These are phyloP conservation scores for Oophaga pumilio DNA, from an alignment of 2,113 vertebrate genomes.

Conservation along the genomic window DNA sequence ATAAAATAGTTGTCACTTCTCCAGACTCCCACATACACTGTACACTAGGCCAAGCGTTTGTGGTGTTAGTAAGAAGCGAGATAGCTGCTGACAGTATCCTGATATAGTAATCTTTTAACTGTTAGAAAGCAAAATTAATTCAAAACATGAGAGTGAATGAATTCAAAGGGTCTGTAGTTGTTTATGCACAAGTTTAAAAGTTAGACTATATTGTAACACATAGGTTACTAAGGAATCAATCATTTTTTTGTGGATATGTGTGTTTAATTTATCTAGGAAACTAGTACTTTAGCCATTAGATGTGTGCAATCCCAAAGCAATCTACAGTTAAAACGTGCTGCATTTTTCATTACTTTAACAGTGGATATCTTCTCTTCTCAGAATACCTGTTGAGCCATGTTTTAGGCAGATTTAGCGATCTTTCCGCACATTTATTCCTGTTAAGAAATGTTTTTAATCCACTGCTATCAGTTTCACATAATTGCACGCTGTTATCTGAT, in stretches of 20 bases:
- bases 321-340: slow-evolving; percentile 9
- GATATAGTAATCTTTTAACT: not conserved
- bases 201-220: slow-evolving; percentile 12
- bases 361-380: slow-evolving; percentile 13
- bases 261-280: slow-evolving; percentile 38
- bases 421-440: not conserved
- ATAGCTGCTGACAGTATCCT: no score
- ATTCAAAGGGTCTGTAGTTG: not conserved
- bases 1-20: no score
- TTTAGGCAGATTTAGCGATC: slow-evolving; percentile 7
- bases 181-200: slow-evolving; percentile 8
- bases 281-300: slow-evolving; percentile 10
- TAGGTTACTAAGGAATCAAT: slow-evolving; percentile 21
- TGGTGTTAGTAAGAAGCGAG: no score
- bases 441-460: slow-evolving; percentile 22
- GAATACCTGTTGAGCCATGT: slow-evolving; percentile 25
- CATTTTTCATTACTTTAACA: slow-evolving; percentile 40
- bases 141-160: not conserved
- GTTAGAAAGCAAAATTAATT: slow-evolving; percentile 6
- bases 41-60: no score
- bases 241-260: slow-evolving; percentile 21
- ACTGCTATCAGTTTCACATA: not conserved
- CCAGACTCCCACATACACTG: no score
- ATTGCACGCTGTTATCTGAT: not conserved
- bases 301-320: slow-evolving; percentile 37